Percentiles rank a stretch among this genome's conserved stretches.
phyloP scores from a whole-genome alignment of 1,140 invertebrate genomes.

The Arion vulgaris region DNA sequence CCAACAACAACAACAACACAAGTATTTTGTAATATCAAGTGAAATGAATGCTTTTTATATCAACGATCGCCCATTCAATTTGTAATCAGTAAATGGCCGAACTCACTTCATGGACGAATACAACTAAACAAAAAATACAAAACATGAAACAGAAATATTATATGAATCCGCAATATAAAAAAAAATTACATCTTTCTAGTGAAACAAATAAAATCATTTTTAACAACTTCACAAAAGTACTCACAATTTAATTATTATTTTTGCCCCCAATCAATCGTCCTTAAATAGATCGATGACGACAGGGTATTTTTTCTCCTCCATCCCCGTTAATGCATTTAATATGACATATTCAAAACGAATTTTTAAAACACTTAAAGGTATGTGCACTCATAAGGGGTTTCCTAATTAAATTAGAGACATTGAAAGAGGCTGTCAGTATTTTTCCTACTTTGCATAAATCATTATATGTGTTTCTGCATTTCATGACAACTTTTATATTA shows the following conservation, averaged over 20 bases:
- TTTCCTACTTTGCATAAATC: slow-evolving; percentile 28
- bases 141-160: neutral
- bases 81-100: slow-evolving; percentile 14
- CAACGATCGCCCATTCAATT: slow-evolving; percentile 2
- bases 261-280: neutral
- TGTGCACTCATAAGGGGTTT: neutral
- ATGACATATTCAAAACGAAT: neutral
- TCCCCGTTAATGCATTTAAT: neutral
- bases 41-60: slow-evolving; percentile 1
- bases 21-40: no score
- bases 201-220: neutral
- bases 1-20: no score
- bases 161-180: neutral
- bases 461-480: neutral
- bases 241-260: neutral
- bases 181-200: neutral
- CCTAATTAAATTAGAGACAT: slow-evolving; percentile 22
- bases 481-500: neutral
- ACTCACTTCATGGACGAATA: neutral
- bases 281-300: neutral
- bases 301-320: neutral
- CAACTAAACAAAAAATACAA: neutral
- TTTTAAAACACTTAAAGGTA: neutral
- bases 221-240: neutral
- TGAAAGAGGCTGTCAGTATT: slow-evolving; percentile 17